Conservation (phyloP, 1,140 invertebrate species). For the Cheumatopsyche charites region DNA sequence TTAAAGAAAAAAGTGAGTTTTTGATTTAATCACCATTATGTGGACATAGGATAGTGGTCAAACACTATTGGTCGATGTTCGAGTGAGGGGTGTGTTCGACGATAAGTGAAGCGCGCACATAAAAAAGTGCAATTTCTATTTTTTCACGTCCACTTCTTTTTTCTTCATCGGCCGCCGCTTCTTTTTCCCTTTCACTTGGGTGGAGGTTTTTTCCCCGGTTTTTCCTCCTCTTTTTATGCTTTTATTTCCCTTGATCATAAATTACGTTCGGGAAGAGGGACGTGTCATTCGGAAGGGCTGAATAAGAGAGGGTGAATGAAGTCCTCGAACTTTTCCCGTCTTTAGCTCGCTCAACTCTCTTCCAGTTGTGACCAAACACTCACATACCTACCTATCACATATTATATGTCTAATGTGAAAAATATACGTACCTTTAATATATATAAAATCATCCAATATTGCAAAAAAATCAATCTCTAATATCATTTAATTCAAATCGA, state of each 20-base stretch:
- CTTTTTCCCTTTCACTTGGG: constrained; percentile 34
- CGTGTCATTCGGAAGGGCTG: constrained; percentile 47
- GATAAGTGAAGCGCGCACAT: constrained; percentile 35
- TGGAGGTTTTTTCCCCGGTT: constrained; percentile 44
- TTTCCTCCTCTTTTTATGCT: constrained; percentile 46
- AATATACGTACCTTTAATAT: constrained; percentile 9
- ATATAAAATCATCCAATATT: too few species aligned
- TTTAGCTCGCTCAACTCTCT: not conserved
- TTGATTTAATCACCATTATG: too few species aligned
- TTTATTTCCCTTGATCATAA: constrained; percentile 49
- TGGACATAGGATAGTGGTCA: not conserved
- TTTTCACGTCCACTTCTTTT: constrained; percentile 38
- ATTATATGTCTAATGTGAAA: constrained; percentile 1
- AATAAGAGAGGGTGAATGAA: constrained; percentile 45
- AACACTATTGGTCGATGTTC: constrained; percentile 34
- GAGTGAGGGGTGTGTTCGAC: constrained; percentile 29
- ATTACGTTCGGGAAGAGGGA: constrained; percentile 49
- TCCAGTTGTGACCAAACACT: not conserved
- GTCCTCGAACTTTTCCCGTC: constrained; percentile 40
- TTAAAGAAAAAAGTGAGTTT: not conserved
- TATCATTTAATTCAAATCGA: too few species aligned
- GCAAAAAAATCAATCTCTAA: too few species aligned
- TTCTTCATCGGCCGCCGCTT: constrained; percentile 44
- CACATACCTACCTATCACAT: not conserved
- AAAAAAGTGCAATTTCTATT: constrained; percentile 45